These are phyloP conservation scores for Hetaerina americana DNA, from an alignment of 1,140 invertebrate genomes.

Conservation along the genomic window DNA sequence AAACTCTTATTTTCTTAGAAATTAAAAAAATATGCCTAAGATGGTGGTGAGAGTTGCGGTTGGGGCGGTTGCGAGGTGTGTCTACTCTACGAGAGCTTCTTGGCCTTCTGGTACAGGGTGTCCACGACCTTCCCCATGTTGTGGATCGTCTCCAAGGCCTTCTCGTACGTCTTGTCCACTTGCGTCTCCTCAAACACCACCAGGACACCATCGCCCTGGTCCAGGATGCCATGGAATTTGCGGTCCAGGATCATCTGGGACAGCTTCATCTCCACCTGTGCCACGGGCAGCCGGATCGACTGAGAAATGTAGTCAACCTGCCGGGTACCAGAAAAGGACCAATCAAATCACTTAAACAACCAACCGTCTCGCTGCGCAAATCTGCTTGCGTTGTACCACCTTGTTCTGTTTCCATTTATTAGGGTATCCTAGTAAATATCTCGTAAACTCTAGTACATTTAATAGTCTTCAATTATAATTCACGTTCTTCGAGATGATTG, in stretches of 20 bases:
- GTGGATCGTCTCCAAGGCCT: constrained; percentile 91
- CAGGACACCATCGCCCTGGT: constrained; percentile 94
- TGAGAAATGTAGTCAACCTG: constrained; percentile 68
- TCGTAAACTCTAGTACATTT: too few relatives aligned
- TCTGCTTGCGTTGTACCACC: too few relatives aligned
- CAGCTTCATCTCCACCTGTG: constrained; percentile 94
- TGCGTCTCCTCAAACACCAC: constrained; percentile 93
- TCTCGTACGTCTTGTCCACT: constrained; percentile 95
- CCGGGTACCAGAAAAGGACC: constrained; percentile 14
- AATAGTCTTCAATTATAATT: too few relatives aligned
- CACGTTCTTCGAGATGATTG: too few relatives aligned
- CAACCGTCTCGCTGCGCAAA: background rate
- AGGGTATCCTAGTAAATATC: too few relatives aligned
- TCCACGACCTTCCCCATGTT: constrained; percentile 99
- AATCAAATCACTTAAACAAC: background rate
- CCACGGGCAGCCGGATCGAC: constrained; percentile 75
- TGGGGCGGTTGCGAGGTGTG: too few relatives aligned
- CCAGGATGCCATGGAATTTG: constrained; percentile 91
- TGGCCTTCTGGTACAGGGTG: constrained; percentile 94
- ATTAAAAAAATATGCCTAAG: too few relatives aligned
- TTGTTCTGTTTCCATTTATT: too few relatives aligned
- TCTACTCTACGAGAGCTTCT: constrained; percentile 94
- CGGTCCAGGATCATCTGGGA: constrained; percentile 99
- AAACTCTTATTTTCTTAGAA: too few relatives aligned
- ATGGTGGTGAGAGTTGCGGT: too few relatives aligned